Evolutionary conservation across 1,140 invertebrate species (phyloP).

Genomic region (Drosophila albomicans): DNA sequence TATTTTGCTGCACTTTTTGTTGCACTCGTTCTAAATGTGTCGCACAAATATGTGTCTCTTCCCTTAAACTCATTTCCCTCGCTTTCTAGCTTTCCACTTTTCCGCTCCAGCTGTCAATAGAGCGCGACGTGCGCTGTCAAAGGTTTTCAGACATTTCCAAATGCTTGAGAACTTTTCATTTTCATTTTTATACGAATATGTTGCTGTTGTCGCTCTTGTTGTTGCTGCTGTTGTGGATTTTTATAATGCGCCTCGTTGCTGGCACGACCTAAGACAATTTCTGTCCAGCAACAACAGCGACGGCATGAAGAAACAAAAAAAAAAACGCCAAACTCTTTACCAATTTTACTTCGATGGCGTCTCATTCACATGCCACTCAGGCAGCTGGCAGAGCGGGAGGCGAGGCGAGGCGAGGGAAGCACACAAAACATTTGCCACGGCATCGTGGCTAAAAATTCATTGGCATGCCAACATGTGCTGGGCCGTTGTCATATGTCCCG

Average conservation of each 20-base stretch:
- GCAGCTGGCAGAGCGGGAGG: constrained; percentile 4
- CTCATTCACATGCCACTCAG: constrained; percentile 79
- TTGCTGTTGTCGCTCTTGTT: constrained; percentile 5
- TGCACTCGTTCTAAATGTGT: constrained; percentile 44
- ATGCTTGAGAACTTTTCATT: constrained; percentile 76
- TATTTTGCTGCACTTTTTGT: constrained; percentile 36
- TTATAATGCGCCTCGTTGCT: constrained; percentile 73
- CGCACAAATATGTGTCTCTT: constrained; percentile 35
- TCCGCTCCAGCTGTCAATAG: constrained; percentile 8
- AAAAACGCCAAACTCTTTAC: constrained; percentile 23
- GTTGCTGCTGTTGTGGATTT: constrained; percentile 45
- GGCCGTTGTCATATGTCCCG: constrained; percentile 38
- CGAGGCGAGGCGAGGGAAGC: background rate
- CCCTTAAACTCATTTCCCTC: background rate
- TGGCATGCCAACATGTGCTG: constrained; percentile 59
- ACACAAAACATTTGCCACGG: constrained; percentile 28
- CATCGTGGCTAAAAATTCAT: constrained; percentile 51
- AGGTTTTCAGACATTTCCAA: constrained; percentile 39
- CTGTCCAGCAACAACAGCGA: constrained; percentile 46
- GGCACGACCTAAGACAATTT: constrained; percentile 80
- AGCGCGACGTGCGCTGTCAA: constrained; percentile 65
- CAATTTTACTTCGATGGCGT: constrained; percentile 40
- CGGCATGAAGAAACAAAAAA: constrained; percentile 13
- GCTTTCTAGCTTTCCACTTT: background rate
- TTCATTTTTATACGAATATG: constrained; percentile 56